Base-by-base conservation (phyloP, 2,888 invertebrate species). In the Dromius quadrimaculatus region DNA sequence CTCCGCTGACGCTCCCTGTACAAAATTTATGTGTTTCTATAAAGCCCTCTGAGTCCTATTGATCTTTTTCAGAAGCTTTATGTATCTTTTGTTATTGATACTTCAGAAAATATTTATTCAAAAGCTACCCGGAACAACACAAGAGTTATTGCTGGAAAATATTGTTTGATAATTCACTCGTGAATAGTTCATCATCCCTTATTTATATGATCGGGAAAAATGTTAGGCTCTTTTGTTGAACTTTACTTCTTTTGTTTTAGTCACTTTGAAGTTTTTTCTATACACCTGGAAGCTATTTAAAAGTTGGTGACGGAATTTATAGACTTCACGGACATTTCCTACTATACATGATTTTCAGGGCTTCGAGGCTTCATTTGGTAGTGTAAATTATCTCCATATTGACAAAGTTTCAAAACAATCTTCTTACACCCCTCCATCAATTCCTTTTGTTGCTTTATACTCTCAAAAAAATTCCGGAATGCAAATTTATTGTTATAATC, bases 11-110 rank as follows among this genome's bases (percentile, higher is more conserved):
- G n/a, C n/a, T n/a, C n/a, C n/a, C n/a, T n/a, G n/a, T 66, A 66
- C n/a, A 66, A 66, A 54, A 66, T 66, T 66, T 66, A 66, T 66
- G 34, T 36, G n/a, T 19, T 57, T 11, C 23, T 23, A 23, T 20
- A 22, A 23, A 23, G 66, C 20, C 54, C 36, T 41, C 57, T 66
- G 66, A 57, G 20, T 17, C 38, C 38, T 41, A 54, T 54, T 28
- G 41, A 34, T 64, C 11, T 17, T 23, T 47, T 19, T 5, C 11
- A 13, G 32, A 47, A 64, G 13, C 17, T 34, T 15, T 45, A 43
- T 43, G 41, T 23, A 13, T 23, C n/a, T 19, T 41, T 62, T 41
- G 62, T 38, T 9, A 19, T 28, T 17, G 41, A 45, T 45, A 32
- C 45, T 38, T 64, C 34, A 64, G 19, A 17, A 17, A 47, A 47